These are phyloP conservation scores for Coelopa pilipes DNA, from an alignment of 2,888 invertebrate genomes.

Conservation along the genomic window DNA sequence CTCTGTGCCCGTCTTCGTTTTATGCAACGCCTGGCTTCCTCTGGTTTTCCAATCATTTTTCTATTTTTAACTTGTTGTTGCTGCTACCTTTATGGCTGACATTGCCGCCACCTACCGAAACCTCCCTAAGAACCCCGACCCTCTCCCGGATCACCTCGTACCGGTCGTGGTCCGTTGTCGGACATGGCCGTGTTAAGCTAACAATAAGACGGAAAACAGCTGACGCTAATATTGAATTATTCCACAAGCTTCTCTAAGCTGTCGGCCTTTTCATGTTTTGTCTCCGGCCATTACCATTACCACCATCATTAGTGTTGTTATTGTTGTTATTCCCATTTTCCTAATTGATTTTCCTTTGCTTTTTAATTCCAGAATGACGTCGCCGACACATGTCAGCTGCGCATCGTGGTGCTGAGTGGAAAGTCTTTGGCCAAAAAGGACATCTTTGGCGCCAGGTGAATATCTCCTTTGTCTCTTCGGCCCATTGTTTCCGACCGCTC, in stretches of 20 bases:
- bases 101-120: neutral
- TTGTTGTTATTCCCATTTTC: neutral
- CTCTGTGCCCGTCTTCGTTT: neutral
- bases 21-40: neutral
- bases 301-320: neutral
- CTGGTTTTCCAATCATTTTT: slow-evolving; percentile 5
- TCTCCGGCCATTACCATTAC: neutral
- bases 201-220: slow-evolving; percentile 39
- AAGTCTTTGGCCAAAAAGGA: slow-evolving; percentile 97
- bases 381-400: slow-evolving; percentile 79
- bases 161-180: neutral
- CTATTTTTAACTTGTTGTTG: slow-evolving; percentile 12
- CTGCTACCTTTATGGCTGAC: neutral
- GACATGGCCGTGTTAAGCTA: neutral
- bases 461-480: slow-evolving; percentile 2
- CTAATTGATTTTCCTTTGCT: slow-evolving; percentile 14
- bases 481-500: neutral
- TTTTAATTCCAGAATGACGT: slow-evolving; percentile 76
- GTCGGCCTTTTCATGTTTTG: neutral
- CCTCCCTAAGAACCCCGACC: neutral
- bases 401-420: slow-evolving; percentile 86
- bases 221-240: slow-evolving; percentile 35
- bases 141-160: neutral
- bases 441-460: slow-evolving; percentile 96
- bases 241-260: slow-evolving; percentile 2